Evolutionary conservation across 2,888 invertebrate genomes (phyloP), one percentile per base, ranked within the genome.

Genomic region (Eueremaeus valkanovi): DNA sequence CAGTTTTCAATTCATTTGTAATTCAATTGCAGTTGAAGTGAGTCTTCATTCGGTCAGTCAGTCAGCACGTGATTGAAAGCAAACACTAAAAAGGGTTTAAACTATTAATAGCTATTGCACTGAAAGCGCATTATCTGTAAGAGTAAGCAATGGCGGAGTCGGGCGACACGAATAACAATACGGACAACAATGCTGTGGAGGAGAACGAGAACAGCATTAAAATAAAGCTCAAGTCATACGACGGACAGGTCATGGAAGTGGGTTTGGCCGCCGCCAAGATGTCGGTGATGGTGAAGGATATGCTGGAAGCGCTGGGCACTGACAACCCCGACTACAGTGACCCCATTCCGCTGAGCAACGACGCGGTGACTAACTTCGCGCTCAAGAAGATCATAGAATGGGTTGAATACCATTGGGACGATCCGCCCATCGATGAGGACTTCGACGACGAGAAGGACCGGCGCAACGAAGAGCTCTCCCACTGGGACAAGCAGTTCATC

Each of bases 401-500:
- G 42, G 5, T n/a, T 40, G 40, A 68, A 42, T 68, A 68, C 24
- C 68, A 68, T 68, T 68, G 42, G 40, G 68, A 68, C n/a, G 68
- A 68, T 13, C 68, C 68, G 24, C 68, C 68, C 24, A 24, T 42
- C 24, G 68, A 68, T 42, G 42, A 40, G 9, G 68, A 68, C 42
- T 68, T 68, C 27, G 68, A 68, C 1, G 68, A 68, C 3, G 68
- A 68, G 16, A 68, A 42, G 68, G 68, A 68, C 42, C n/a, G 68
- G 42, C 21, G 68, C 1, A 68, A 24, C 42, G 68, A 68, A 68
- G 68, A 68, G 68, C 21, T 68, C 24, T 13, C n/a, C 24, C 68
- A 68, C 42, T 68, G 68, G 68, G 68, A 68, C 68, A 68, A 68
- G 16, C 21, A 21, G 27, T 68, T 68, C 68, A 68, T 68, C 13